These are phyloP conservation scores for Ooceraea biroi DNA, from an alignment of 1,140 invertebrate species.

Conservation along the genomic window DNA sequence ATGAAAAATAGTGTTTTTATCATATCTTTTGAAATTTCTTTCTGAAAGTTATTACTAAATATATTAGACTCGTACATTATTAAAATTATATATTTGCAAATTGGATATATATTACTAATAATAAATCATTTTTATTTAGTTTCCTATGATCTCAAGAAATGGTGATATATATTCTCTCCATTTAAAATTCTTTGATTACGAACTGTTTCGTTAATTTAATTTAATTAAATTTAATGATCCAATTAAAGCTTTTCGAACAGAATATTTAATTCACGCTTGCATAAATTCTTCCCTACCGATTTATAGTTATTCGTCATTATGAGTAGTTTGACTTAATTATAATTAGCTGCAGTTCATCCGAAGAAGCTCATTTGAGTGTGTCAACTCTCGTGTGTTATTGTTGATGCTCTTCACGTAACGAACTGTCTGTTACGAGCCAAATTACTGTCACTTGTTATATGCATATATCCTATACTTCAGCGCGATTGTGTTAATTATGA, in stretches of 20 bases:
- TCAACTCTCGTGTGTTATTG: conserved; percentile 9
- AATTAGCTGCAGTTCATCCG: conserved; percentile 15
- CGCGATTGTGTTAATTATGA: conserved; percentile 9
- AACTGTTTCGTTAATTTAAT: too few relatives aligned
- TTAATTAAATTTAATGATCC: conserved; percentile 25
- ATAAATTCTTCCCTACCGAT: conserved; percentile 43
- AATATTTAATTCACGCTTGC: conserved; percentile 24
- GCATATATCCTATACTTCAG: background rate
- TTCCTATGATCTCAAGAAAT: too few relatives aligned
- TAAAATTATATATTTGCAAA: background rate
- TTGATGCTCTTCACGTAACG: conserved; percentile 35
- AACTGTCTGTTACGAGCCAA: background rate
- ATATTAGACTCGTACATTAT: background rate
- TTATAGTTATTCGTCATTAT: background rate
- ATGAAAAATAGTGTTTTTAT: background rate
- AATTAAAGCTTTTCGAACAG: conserved; percentile 26
- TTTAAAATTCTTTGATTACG: conserved; percentile 7
- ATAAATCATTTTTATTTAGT: background rate
- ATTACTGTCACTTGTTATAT: conserved; percentile 2
- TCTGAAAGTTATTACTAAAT: too few relatives aligned
- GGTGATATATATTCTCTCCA: too few relatives aligned
- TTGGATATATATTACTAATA: background rate
- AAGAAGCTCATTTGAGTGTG: conserved; percentile 30
- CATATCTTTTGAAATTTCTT: background rate
- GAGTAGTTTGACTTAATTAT: conserved; percentile 39